Base-by-base conservation (phyloP, 1,140 invertebrate species). In the Drosophila erecta region DNA sequence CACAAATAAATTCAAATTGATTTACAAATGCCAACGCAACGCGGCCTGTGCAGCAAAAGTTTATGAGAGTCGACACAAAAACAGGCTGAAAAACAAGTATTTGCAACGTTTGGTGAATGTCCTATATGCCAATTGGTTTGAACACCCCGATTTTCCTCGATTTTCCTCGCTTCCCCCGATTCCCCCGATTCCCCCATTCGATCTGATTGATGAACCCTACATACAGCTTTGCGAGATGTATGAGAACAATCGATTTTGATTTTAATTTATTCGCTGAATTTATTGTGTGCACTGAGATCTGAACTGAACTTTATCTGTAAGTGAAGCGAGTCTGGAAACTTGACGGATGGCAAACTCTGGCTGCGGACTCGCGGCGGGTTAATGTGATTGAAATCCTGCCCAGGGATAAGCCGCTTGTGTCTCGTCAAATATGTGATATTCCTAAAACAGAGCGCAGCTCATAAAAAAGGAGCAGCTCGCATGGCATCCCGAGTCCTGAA, bases 51-150 rank as follows among this genome's bases (percentile, higher is more conserved):
- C 64, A 46, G 37, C 50, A 43, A 51, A 79, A 75, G 49, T 64
- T 40, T 67, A 64, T 64, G 44, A 41, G 62, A 65, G 41, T 61
- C 50, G 66, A 46, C 57, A 69, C 15, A 79, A 58, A 69, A 54
- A 59, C 4, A 69, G 72, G 47, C 64, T 59, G 41, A 70, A 58
- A 56, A 64, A 59, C 40, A 56, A 58, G 35, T 58, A 64, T 61
- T 54, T 51, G 58, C 51, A 76, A 59, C 59, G 57, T 87, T 91
- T 91, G 90, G 90, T 91, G 90, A 91, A 91, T 91, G 90, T 91
- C 90, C 84, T 83, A 85, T 79, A 91, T 91, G 90, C 90, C 90
- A 91, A 91, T 91, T 91, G 90, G 90, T 91, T 81, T 72, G 14
- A n/a, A 50, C n/a, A 50, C 47, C 47, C 47, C 24, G 17, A 33